A percentile compares a stretch with the other conserved stretches of the same genome.
These are phyloP conservation scores for human DNA, from an alignment of 2,113 vertebrate species.

Conservation along the genomic window DNA sequence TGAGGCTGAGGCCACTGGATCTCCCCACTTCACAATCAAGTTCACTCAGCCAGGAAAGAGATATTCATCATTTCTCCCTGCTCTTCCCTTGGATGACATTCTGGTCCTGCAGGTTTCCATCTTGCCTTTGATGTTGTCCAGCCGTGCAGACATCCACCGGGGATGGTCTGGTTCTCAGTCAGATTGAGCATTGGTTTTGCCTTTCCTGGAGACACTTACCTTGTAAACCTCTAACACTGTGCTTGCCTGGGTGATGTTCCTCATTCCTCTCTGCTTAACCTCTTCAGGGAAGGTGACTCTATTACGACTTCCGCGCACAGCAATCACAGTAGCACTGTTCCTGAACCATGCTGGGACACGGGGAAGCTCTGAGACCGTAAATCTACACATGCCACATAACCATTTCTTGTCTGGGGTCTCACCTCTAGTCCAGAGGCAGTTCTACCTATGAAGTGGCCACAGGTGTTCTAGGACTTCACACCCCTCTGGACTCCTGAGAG, in stretches of 20 bases:
- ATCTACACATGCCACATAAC: not conserved
- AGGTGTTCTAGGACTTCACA: not conserved
- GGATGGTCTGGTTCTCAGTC: not conserved
- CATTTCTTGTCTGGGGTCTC: not conserved
- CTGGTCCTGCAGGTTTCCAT: not conserved
- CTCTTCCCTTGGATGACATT: not conserved
- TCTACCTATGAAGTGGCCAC: not conserved
- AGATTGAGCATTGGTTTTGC: not conserved
- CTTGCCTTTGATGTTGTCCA: not conserved
- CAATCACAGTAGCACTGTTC: not conserved
- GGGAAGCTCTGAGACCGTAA: not conserved
- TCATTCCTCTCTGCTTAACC: not conserved
- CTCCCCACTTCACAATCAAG: not conserved
- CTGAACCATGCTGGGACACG: not conserved
- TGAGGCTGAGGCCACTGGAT: not conserved
- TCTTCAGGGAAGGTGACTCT: not conserved
- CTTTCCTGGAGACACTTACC: not conserved
- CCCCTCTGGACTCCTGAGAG: not conserved
- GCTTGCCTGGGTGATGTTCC: not conserved
- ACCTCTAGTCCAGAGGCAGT: not conserved
- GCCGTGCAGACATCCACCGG: not conserved
- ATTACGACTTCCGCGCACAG: not conserved
- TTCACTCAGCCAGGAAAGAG: not conserved
- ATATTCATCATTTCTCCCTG: not conserved
- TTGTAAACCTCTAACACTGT: not conserved